Percentiles rank a stretch among this genome's conserved stretches.
Evolutionary conservation across 2,113 vertebrate genomes (phyloP).

Genomic region (Poeciliopsis prolifica): DNA sequence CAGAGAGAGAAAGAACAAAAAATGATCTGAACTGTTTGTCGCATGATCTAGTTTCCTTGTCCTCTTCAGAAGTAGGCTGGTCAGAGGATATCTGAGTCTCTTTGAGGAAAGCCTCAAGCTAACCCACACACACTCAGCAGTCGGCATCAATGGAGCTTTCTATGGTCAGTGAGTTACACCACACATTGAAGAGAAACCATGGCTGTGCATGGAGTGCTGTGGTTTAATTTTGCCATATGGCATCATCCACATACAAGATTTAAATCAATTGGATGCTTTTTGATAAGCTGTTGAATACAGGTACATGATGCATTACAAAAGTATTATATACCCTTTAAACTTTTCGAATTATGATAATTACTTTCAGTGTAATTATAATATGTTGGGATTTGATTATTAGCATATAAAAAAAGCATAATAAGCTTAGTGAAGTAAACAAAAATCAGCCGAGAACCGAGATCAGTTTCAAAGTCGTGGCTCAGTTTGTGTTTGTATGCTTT

Average conservation of each 20-base stretch:
- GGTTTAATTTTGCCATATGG: conserved; percentile 13
- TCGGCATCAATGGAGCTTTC: conserved; percentile 50
- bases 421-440: too few species aligned
- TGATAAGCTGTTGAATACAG: conserved; percentile 42
- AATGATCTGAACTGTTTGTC: conserved; percentile 57
- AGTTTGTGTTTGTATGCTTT: too few species aligned
- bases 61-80: too few species aligned
- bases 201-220: conserved; percentile 31
- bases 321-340: too few species aligned
- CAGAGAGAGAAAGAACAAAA: conserved; percentile 9
- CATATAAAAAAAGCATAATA: too few species aligned
- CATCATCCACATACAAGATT: conserved; percentile 40
- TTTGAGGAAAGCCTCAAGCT: conserved; percentile 49
- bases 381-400: too few species aligned
- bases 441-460: too few species aligned
- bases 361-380: too few species aligned
- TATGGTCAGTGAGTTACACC: conserved; percentile 47
- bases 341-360: too few species aligned
- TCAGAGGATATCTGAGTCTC: conserved; percentile 48
- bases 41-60: conserved; percentile 53
- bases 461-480: too few species aligned
- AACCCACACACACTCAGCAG: conserved; percentile 48
- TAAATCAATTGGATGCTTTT: conserved; percentile 49
- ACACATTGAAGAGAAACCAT: conserved; percentile 41
- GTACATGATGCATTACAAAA: conserved; percentile 18